Evolutionary conservation across 1,140 invertebrate genomes (phyloP).

Genomic region (Campodea augens): DNA sequence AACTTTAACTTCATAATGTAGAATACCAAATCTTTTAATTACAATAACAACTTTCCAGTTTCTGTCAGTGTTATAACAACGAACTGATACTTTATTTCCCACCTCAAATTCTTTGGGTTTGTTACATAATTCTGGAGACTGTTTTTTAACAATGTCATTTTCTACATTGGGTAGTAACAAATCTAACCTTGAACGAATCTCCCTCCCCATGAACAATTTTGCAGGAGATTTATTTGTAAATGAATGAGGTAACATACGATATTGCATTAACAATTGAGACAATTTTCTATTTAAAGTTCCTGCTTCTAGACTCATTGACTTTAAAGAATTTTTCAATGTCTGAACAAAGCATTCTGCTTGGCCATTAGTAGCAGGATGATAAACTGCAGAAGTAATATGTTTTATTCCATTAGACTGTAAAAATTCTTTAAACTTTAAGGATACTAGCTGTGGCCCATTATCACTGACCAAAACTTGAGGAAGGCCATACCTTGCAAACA

Average conservation of each 20-base stretch:
- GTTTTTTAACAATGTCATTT: too few species aligned
- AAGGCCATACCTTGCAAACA: conserved; percentile 12
- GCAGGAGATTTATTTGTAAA: neutral
- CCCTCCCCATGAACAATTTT: neutral
- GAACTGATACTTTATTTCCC: too few species aligned
- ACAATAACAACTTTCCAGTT: too few species aligned
- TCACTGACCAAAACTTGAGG: conserved; percentile 15
- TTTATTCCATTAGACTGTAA: conserved; percentile 11
- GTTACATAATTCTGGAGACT: too few species aligned
- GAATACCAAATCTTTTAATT: too few species aligned
- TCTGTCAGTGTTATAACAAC: too few species aligned
- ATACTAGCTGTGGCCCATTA: conserved; percentile 15
- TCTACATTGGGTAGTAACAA: too few species aligned
- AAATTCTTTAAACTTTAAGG: conserved; percentile 15
- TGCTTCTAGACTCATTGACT: neutral
- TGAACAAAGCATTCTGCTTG: conserved; percentile 16
- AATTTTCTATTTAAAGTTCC: neutral
- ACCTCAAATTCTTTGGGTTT: too few species aligned
- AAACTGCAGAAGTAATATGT: conserved; percentile 13
- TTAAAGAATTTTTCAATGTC: conserved; percentile 11
- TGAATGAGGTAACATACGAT: neutral
- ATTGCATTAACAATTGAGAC: neutral
- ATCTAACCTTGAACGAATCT: neutral
- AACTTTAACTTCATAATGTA: too few species aligned
- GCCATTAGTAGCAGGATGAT: conserved; percentile 17